Conservation (phyloP, 2,797 vertebrate genomes). For the Ispidina picta region DNA sequence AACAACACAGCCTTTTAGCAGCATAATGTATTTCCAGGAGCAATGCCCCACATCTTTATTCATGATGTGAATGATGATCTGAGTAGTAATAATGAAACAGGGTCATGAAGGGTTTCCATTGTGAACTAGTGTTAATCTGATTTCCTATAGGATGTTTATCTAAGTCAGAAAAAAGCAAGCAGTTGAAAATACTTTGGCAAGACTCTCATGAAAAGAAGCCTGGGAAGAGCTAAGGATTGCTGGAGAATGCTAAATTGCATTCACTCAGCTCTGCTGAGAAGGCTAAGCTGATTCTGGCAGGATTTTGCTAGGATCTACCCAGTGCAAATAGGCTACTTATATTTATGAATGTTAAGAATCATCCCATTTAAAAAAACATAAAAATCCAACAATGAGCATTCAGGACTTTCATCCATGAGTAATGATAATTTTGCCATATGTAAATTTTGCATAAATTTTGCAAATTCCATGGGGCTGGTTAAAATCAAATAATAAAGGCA, state of each 20-base stretch:
- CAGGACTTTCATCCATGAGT: not conserved
- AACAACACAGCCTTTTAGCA: not conserved
- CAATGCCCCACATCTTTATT: conserved; percentile 15
- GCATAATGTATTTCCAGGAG: not conserved
- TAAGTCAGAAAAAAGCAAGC: conserved; percentile 29
- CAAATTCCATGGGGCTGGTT: not conserved
- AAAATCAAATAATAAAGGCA: not conserved
- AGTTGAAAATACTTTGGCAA: conserved; percentile 41
- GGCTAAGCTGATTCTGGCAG: conserved; percentile 6
- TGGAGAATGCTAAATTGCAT: conserved; percentile 14
- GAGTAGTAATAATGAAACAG: conserved; percentile 26
- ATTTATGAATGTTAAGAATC: conserved; percentile 8
- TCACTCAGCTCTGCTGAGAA: conserved; percentile 13
- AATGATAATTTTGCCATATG: not conserved
- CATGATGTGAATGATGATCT: not conserved
- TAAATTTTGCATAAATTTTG: not conserved
- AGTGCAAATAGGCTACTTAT: not conserved
- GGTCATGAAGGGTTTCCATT: not conserved
- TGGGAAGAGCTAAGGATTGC: not conserved
- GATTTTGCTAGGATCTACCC: not conserved
- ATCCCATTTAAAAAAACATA: not conserved
- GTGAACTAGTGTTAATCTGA: conserved; percentile 49
- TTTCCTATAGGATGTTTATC: conserved; percentile 46
- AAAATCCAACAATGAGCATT: not conserved
- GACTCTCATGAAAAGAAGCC: conserved; percentile 6